These are phyloP conservation scores for Phodopus roborovskii DNA, from an alignment of 2,113 vertebrate species.

Conservation along the genomic window DNA sequence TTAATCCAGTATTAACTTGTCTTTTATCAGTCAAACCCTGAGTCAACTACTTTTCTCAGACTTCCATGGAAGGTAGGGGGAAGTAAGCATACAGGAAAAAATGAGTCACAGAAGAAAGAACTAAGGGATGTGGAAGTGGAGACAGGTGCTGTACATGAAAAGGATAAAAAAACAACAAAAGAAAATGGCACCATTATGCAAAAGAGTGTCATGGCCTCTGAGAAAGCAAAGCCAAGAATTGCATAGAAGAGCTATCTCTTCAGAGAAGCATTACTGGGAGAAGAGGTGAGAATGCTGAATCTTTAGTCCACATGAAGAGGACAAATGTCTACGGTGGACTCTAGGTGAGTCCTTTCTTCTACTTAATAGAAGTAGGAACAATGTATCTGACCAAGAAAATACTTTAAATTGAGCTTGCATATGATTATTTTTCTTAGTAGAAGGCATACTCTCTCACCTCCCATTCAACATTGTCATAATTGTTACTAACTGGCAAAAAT, in stretches of 20 bases:
- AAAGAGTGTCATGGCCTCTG: background rate
- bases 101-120: background rate
- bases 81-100: background rate
- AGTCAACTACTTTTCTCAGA: background rate
- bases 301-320: background rate
- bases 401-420: conserved; percentile 34
- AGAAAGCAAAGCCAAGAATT: background rate
- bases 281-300: background rate
- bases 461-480: conserved; percentile 53
- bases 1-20: background rate
- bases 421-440: background rate
- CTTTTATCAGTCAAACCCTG: background rate
- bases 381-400: conserved; percentile 14
- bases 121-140: background rate
- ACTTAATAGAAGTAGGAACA: background rate
- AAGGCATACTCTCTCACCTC: background rate
- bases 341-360: background rate
- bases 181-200: background rate
- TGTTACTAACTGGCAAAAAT: conserved; percentile 40
- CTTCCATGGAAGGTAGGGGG: background rate
- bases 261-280: background rate
- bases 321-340: background rate
- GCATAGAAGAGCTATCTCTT: background rate
- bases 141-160: background rate
- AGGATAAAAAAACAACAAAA: background rate